Evolutionary conservation across 2,797 vertebrate genomes (phyloP).

Genomic region (Notoglanidium macrostoma): DNA sequence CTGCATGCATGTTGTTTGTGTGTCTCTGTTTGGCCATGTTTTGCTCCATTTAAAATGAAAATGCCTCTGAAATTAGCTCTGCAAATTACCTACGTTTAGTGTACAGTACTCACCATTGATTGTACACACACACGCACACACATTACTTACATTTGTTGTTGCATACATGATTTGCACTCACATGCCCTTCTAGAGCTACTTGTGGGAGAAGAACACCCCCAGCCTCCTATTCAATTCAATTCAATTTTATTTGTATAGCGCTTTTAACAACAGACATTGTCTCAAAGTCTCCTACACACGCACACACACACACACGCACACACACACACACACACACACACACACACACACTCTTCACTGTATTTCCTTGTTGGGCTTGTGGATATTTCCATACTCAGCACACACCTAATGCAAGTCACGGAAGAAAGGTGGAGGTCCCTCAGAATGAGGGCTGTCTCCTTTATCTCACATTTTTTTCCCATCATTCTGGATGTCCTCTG

Average conservation of each 20-base stretch:
- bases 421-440: not conserved
- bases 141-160: not conserved
- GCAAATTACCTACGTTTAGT: conserved; percentile 49
- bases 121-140: not conserved
- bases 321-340: not conserved
- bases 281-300: too few species aligned
- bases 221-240: too few species aligned
- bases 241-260: too few species aligned
- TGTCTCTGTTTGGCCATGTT: conserved; percentile 40
- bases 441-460: not conserved
- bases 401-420: conserved; percentile 20
- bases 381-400: conserved; percentile 46
- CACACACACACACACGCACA: not conserved
- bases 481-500: conserved; percentile 53
- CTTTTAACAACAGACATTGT: too few species aligned
- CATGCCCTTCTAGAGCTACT: not conserved
- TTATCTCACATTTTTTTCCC: conserved; percentile 60
- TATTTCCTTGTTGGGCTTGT: not conserved
- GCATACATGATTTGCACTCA: not conserved
- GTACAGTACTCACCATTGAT: conserved; percentile 45
- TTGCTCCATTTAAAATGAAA: conserved; percentile 25
- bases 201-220: not conserved
- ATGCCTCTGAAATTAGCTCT: conserved; percentile 28
- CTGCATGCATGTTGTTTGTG: conserved; percentile 28
- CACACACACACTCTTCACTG: not conserved